Conservation (phyloP, 2,113 vertebrate genomes). For the Odontophorus gujanensis region DNA sequence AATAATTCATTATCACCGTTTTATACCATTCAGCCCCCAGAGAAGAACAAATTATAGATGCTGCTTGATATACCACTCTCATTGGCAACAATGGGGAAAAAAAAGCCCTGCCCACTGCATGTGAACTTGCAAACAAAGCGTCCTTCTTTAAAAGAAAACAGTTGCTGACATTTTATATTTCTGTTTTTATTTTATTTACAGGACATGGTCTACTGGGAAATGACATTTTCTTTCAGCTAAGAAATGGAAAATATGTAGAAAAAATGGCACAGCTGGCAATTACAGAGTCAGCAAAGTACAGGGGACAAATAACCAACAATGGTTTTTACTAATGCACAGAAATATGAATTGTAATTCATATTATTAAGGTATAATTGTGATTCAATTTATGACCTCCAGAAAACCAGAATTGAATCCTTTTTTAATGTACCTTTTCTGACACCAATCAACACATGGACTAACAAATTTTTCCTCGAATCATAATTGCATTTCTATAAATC, state of each 20-base stretch:
- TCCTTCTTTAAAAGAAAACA: constrained; percentile 31
- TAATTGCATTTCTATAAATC: background rate
- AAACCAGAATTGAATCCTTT: background rate
- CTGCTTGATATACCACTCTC: constrained; percentile 58
- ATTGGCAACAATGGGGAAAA: background rate
- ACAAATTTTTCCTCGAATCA: background rate
- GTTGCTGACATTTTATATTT: constrained; percentile 65
- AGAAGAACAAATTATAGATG: constrained; percentile 57
- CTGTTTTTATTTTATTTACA: constrained; percentile 46
- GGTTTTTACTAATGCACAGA: constrained; percentile 26
- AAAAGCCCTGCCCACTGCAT: background rate
- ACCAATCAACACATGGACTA: background rate
- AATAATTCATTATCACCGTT: constrained; percentile 55
- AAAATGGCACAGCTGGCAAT: constrained; percentile 33
- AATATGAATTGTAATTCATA: constrained; percentile 27
- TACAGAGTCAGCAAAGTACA: constrained; percentile 44
- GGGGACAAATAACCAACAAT: constrained; percentile 28
- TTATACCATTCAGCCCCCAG: background rate
- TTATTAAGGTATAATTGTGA: background rate
- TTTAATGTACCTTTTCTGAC: background rate
- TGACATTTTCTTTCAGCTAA: constrained; percentile 36
- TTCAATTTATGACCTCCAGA: background rate
- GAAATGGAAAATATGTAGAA: constrained; percentile 21
- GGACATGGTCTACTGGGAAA: constrained; percentile 23
- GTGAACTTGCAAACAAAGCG: background rate